Base-by-base conservation (phyloP, 2,797 vertebrate genomes). In the Sandelia bainsii region DNA sequence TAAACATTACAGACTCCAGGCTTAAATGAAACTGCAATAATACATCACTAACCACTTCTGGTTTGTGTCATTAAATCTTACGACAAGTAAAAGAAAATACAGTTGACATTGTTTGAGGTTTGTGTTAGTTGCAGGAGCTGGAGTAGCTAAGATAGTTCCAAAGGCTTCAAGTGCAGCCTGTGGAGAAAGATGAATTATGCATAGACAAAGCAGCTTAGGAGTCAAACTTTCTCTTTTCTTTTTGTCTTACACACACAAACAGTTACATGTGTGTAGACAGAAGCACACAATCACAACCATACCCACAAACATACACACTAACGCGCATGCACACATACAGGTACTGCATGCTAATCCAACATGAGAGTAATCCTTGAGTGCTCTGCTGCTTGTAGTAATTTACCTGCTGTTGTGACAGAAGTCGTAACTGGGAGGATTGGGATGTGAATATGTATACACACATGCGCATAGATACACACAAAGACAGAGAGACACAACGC, bases 341-440 rank as follows among this genome's bases (percentile, higher is more conserved):
- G 67, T 82, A 84, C 65, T 44, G 68, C 87, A 89, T 78, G 75
- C 69, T 91, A 92, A 92, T 91, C 90, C 90, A 81, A 86, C 86
- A 90, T 82, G 72, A 89, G 86, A 72, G 88, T 92, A 92, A 92
- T 92, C 91, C 88, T 87, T 88, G 87, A 92, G 83, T 88, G 92
- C 86, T 91, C 86, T 82, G 89, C 84, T 89, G 91, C 83, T 85
- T 69, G 74, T 65, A 69, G 82, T 92, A 89, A 91, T 90, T 92
- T 91, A 90, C 82, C 85, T 88, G 74, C 79, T 90, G 84, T 83
- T 90, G 81, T 89, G 89, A 90, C 76, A 90, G 82, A 85, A 77
- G 61, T 75, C 50, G 16, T 49, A 79, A 82, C 64, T 76, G 76
- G 68, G 58, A 80, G 79, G 42, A 79, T 69, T 79, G 72, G 79